Evolutionary conservation across 2,113 vertebrate genomes (phyloP).

Genomic region (Corythaeola cristata): DNA sequence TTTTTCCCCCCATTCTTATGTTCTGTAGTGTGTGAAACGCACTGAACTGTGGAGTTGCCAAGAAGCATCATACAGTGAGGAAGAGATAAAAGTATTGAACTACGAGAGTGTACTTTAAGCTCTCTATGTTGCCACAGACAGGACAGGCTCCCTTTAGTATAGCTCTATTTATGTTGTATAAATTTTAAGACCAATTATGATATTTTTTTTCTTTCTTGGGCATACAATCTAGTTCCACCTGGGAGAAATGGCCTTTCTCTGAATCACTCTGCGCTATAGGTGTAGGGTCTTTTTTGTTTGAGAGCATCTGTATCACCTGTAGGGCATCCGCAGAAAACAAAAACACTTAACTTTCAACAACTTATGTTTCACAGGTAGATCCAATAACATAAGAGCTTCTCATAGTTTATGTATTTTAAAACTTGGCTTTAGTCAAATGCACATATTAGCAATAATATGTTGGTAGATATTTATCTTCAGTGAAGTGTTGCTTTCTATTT

Average conservation of each 20-base stretch:
- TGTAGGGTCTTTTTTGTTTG: neutral
- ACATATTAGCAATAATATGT: fast-evolving
- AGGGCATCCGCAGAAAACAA: neutral
- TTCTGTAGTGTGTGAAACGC: slow-evolving; percentile 14
- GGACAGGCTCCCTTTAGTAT: neutral
- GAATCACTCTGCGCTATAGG: neutral
- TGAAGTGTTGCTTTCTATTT: neutral
- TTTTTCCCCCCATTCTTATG: neutral
- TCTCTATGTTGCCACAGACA: neutral
- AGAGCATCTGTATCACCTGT: neutral
- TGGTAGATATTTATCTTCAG: neutral
- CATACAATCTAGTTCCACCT: neutral
- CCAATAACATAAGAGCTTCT: neutral
- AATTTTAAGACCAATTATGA: slow-evolving; percentile 9
- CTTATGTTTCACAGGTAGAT: neutral
- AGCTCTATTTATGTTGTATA: neutral
- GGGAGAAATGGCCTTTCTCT: neutral
- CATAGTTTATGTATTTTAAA: neutral
- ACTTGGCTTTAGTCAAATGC: neutral
- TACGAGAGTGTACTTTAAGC: neutral
- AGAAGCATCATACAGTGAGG: slow-evolving; percentile 4
- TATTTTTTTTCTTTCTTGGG: neutral
- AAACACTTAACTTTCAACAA: neutral
- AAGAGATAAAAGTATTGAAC: slow-evolving; percentile 33
- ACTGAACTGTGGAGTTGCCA: slow-evolving; percentile 37